Conservation (phyloP, 23 tunicate genomes). For the Halocynthia aurantium region DNA sequence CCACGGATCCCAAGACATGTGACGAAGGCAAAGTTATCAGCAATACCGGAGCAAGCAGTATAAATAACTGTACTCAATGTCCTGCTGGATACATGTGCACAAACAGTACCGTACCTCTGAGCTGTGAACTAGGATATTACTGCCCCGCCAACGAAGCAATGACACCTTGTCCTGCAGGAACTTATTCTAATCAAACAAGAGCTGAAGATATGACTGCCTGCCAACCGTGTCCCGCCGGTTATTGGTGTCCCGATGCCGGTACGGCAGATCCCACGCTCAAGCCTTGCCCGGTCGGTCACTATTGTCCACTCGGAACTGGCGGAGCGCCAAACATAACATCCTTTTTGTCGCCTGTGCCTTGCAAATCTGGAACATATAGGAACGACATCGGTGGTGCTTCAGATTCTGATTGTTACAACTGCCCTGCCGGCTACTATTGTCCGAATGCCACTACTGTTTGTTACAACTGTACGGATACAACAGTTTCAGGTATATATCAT, state of each 20-base stretch:
- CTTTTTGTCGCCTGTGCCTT: slow-evolving; percentile 76
- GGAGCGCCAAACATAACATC: slow-evolving; percentile 38
- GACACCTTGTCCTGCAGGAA: slow-evolving; percentile 87
- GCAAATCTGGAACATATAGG: slow-evolving; percentile 78
- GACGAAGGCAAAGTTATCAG: slow-evolving; percentile 58
- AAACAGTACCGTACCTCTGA: slow-evolving; percentile 65
- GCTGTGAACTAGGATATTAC: slow-evolving; percentile 72
- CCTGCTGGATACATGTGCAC: slow-evolving; percentile 86
- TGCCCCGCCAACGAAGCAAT: slow-evolving; percentile 48
- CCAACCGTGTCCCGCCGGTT: slow-evolving; percentile 70
- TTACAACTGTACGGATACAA: slow-evolving; percentile 85
- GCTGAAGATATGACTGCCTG: slow-evolving; percentile 49
- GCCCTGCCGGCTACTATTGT: slow-evolving; percentile 94
- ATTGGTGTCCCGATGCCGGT: slow-evolving; percentile 80
- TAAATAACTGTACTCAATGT: slow-evolving; percentile 54
- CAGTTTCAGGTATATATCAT: slow-evolving; percentile 68
- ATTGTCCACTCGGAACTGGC: slow-evolving; percentile 84
- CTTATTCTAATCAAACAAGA: slow-evolving; percentile 50
- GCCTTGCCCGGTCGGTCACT: slow-evolving; percentile 95
- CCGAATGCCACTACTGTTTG: slow-evolving; percentile 82
- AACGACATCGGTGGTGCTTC: slow-evolving; percentile 40
- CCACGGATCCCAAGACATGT: slow-evolving; percentile 63
- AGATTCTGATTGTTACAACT: slow-evolving; percentile 40
- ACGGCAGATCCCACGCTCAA: slow-evolving; percentile 58
- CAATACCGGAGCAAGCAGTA: slow-evolving; percentile 58